These are phyloP conservation scores for Siniperca undulata DNA, from an alignment of 2,797 vertebrate genomes.

Conservation along the genomic window DNA sequence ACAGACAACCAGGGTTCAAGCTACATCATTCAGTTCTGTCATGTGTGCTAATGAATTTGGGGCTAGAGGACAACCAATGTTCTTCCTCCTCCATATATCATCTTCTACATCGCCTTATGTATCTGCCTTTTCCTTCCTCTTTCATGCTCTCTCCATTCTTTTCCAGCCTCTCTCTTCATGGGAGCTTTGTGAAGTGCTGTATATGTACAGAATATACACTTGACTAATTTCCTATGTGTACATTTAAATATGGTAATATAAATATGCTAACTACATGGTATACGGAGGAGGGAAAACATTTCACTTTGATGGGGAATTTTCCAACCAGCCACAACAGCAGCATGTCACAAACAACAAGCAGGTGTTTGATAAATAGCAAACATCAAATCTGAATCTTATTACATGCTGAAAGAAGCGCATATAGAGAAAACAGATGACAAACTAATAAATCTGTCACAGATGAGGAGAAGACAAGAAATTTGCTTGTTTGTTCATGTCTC, in stretches of 20 bases:
- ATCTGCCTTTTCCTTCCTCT: neutral
- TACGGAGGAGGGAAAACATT: neutral
- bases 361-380: constrained; percentile 36
- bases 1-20: neutral
- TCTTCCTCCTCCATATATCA: constrained; percentile 4
- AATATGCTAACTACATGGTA: constrained; percentile 6
- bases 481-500: neutral
- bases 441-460: constrained; percentile 1
- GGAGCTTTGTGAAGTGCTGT: neutral
- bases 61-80: constrained; percentile 10
- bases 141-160: neutral
- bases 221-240: neutral
- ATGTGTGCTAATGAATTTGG: neutral
- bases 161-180: neutral
- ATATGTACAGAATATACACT: neutral
- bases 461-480: neutral
- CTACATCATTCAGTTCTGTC: constrained; percentile 10
- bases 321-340: neutral
- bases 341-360: constrained; percentile 33
- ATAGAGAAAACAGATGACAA: neutral
- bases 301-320: constrained; percentile 27
- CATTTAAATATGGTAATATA: constrained; percentile 33
- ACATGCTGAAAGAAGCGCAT: neutral
- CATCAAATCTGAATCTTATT: constrained; percentile 30
- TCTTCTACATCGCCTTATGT: neutral